Evolutionary conservation across 1,140 invertebrate species (phyloP).

Genomic region (Spodoptera frugiperda): DNA sequence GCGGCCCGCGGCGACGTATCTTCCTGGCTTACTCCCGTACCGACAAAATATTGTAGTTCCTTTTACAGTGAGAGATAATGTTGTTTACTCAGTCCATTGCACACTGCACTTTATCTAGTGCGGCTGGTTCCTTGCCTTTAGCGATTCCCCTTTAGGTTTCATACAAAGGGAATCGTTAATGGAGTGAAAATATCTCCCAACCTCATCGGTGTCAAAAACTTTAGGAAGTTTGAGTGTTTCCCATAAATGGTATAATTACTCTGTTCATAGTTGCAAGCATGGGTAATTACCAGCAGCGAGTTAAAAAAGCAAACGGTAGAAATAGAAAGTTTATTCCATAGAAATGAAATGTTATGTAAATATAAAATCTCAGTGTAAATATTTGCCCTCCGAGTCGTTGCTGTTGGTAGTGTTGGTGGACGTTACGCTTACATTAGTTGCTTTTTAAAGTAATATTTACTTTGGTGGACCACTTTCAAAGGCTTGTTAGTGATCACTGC

Average conservation of each 20-base stretch:
- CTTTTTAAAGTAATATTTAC: constrained; percentile 68
- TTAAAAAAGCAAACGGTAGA: constrained; percentile 53
- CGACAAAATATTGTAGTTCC: constrained; percentile 47
- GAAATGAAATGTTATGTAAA: constrained; percentile 71
- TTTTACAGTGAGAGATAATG: constrained; percentile 44
- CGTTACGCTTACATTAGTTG: constrained; percentile 65
- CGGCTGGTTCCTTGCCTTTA: background rate
- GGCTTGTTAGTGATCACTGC: constrained; percentile 44
- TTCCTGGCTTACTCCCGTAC: constrained; percentile 41
- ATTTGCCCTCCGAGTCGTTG: constrained; percentile 64
- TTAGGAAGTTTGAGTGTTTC: background rate
- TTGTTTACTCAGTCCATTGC: constrained; percentile 29
- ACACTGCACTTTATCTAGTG: constrained; percentile 16
- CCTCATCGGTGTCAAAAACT: no score
- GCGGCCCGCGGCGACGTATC: constrained; percentile 44
- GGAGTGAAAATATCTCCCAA: background rate
- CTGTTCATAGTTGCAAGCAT: constrained; percentile 4
- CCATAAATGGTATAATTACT: constrained; percentile 16
- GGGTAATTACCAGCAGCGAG: constrained; percentile 26
- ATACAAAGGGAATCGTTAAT: background rate
- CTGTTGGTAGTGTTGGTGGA: constrained; percentile 55
- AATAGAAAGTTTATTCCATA: constrained; percentile 63
- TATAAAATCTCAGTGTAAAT: constrained; percentile 66
- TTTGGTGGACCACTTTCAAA: constrained; percentile 61
- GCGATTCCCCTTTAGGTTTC: background rate